Percentiles rank a stretch among this genome's conserved stretches.
phyloP scores from a whole-genome alignment of 2,888 invertebrate genomes.

The Oligia latruncula region DNA sequence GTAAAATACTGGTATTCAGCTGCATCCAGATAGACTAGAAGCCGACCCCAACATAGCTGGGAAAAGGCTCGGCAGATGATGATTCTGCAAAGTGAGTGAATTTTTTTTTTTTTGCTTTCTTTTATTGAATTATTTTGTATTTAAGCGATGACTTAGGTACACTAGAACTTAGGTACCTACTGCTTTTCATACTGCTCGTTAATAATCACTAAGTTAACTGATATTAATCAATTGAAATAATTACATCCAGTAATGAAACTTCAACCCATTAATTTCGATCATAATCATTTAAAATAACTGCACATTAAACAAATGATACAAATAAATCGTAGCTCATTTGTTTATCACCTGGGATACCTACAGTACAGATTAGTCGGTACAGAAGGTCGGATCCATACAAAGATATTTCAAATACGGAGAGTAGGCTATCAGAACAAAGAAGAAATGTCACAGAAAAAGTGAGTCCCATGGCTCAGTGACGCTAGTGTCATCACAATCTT shows the following conservation, averaged over 20 bases:
- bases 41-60: too few relatives aligned
- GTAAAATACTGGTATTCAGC: too few relatives aligned
- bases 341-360: neutral
- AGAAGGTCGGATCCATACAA: neutral
- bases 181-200: neutral
- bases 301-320: constrained; percentile 10
- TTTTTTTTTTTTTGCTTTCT: neutral
- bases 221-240: constrained; percentile 16
- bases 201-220: constrained; percentile 13
- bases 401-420: neutral
- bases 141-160: neutral
- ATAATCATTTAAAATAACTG: constrained; percentile 15
- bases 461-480: neutral
- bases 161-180: too few relatives aligned
- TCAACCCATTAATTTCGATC: constrained; percentile 11
- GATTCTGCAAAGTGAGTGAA: neutral
- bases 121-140: neutral
- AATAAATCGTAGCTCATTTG: constrained; percentile 35
- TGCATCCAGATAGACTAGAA: too few relatives aligned
- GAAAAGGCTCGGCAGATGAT: too few relatives aligned
- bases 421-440: neutral
- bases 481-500: neutral
- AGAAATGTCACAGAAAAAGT: neutral
- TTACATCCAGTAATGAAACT: constrained; percentile 24
- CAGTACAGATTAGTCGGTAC: neutral